Percentiles rank a stretch among this genome's conserved stretches.
Evolutionary conservation across 2,113 vertebrate genomes (phyloP).

Genomic region (Salvator merianae): DNA sequence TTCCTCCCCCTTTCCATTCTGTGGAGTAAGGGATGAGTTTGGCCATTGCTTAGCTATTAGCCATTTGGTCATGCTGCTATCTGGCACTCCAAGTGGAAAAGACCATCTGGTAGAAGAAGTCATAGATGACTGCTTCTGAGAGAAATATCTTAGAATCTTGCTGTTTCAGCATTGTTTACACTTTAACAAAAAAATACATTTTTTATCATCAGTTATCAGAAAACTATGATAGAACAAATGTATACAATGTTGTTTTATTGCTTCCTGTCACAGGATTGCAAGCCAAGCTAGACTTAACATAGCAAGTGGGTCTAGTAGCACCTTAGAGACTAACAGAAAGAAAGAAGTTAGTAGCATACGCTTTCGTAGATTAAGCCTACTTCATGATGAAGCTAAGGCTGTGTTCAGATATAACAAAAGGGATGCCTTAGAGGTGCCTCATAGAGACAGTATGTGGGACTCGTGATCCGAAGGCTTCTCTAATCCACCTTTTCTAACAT

Average conservation of each 20-base stretch:
- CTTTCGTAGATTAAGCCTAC: too few relatives aligned
- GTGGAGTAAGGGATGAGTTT: neutral
- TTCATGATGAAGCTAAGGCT: too few relatives aligned
- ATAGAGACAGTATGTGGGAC: too few relatives aligned
- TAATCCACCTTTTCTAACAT: too few relatives aligned
- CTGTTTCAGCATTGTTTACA: neutral
- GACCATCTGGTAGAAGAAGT: slow-evolving; percentile 9
- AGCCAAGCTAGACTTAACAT: neutral
- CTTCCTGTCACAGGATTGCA: neutral
- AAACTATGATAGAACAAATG: neutral
- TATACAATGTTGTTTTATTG: neutral
- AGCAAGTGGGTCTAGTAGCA: too few relatives aligned
- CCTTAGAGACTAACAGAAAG: too few relatives aligned
- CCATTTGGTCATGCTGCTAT: slow-evolving; percentile 22
- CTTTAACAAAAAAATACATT: neutral
- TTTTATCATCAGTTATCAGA: neutral
- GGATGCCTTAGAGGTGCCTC: too few relatives aligned
- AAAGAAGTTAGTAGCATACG: too few relatives aligned
- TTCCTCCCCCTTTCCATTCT: neutral
- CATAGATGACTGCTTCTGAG: neutral
- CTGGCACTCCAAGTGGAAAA: slow-evolving; percentile 8
- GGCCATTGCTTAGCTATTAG: neutral
- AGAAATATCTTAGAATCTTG: neutral
- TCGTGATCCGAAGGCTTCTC: too few relatives aligned
- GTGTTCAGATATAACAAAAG: too few relatives aligned